Evolutionary conservation across 2,888 invertebrate genomes (phyloP), one percentile per base, ranked within the genome.

Genomic region (Tetheella fluctuosa): DNA sequence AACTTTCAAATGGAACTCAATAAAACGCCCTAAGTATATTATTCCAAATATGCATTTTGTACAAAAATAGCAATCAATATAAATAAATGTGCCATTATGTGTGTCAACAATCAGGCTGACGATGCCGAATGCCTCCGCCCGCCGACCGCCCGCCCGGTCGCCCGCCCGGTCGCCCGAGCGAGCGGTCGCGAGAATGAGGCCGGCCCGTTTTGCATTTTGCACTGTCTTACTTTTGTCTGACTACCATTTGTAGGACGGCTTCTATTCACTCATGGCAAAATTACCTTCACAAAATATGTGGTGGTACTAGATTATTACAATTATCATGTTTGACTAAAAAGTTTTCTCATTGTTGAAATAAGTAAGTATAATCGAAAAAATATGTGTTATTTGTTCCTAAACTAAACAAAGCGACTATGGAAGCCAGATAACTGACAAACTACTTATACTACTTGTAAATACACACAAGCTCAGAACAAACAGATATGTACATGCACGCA

Each of bases 151-250:
- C n/a, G n/a, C 48, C 17, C 34, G 60, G 42, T 34, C 42, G n/a
- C 7, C 10, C 7, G 42, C 48, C 17, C 34, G 60, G 42, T 34
- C 42, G n/a, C 7, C 10, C 48, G 42, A 62, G 60, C 65, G 64
- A 67, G 59, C 70, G 68, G 34, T 55, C 34, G 62, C 67, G 67
- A 63, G 71, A 83, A 78, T 77, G 75, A 80, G 81, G 80, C 67
- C 80, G 64, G 63, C 58, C 73, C 75, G 74, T 79, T 83, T 81
- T 75, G 75, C 74, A 78, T 79, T 81, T 76, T 73, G 68, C 72
- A 73, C 70, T 61, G 68, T 67, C 67, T 56, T 63, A 69, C 71
- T 74, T 70, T 79, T 78, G 74, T 77, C 71, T 74, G 67, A 72
- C 70, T 70, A 67, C 59, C 68, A 68, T 54, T 61, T 71, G 65